Percentiles rank a stretch among this genome's conserved stretches.
Evolutionary conservation across 2,888 invertebrate species (phyloP).

Genomic region (Rugalucina vietnamica): DNA sequence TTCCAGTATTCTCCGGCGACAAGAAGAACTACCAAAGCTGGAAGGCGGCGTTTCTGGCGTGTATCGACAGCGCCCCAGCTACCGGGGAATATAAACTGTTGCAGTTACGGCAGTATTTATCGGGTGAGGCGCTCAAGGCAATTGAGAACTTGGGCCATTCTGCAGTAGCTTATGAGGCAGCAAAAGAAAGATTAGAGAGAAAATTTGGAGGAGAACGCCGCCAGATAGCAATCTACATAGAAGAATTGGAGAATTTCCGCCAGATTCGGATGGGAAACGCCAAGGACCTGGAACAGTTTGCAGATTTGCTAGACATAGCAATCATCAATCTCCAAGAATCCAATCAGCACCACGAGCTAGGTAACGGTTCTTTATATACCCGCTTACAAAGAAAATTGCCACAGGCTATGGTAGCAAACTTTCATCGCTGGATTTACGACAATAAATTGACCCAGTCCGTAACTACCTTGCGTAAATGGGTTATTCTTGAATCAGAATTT

Average conservation of each 20-base stretch:
- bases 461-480: background rate
- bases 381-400: slow-evolving; percentile 25
- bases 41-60: slow-evolving; percentile 18
- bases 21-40: slow-evolving; percentile 15
- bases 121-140: background rate
- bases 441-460: slow-evolving; percentile 5
- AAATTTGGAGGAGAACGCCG: slow-evolving; percentile 23
- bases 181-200: slow-evolving; percentile 33
- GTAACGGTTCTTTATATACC: slow-evolving; percentile 1
- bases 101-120: slow-evolving; percentile 27
- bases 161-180: slow-evolving; percentile 12
- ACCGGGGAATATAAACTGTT: slow-evolving; percentile 16
- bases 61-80: slow-evolving; percentile 18
- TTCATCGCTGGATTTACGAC: slow-evolving; percentile 33
- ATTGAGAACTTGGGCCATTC: slow-evolving; percentile 41
- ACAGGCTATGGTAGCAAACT: slow-evolving; percentile 30
- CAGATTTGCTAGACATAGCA: slow-evolving; percentile 21
- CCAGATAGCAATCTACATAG: slow-evolving; percentile 6
- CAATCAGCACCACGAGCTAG: background rate
- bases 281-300: slow-evolving; percentile 15
- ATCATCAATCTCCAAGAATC: slow-evolving; percentile 9
- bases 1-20: slow-evolving; percentile 24
- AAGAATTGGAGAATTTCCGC: slow-evolving; percentile 7
- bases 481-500: slow-evolving; percentile 10
- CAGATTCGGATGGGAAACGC: slow-evolving; percentile 11